Evolutionary conservation across 1,140 invertebrate species (phyloP).

Genomic region (Diorhabda sublineata): DNA sequence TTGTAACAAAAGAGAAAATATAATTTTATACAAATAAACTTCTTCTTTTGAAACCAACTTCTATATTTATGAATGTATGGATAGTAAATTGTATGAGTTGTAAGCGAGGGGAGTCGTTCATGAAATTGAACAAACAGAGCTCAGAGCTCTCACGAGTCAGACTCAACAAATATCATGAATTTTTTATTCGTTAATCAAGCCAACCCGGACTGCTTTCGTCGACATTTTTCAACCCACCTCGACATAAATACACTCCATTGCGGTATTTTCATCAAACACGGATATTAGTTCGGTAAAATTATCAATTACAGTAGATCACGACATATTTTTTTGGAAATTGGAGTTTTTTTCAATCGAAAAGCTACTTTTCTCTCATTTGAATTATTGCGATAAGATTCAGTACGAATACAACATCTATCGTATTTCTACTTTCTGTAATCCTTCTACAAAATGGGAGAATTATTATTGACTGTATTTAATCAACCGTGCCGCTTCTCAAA

Average conservation of each 20-base stretch:
- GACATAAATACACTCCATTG: no score
- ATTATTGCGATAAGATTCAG: no score
- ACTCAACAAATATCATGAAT: constrained; percentile 1
- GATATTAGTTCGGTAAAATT: no score
- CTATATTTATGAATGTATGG: background rate
- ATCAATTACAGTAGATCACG: no score
- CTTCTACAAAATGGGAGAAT: background rate
- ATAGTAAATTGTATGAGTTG: background rate
- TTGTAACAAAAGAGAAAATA: no score
- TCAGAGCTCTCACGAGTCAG: background rate
- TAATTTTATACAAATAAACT: no score
- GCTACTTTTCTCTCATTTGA: no score
- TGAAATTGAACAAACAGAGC: background rate
- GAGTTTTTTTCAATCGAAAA: no score
- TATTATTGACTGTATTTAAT: background rate
- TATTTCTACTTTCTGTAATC: no score
- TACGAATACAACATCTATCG: no score
- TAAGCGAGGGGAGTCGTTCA: background rate
- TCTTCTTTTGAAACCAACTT: background rate
- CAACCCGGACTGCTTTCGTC: background rate
- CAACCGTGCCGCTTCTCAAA: background rate
- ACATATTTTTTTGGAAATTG: no score
- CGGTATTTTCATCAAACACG: no score
- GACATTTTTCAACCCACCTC: background rate
- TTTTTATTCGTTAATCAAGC: background rate